Conservation (phyloP, 2,797 vertebrate species). For the Muraenolepis orangiensis region DNA sequence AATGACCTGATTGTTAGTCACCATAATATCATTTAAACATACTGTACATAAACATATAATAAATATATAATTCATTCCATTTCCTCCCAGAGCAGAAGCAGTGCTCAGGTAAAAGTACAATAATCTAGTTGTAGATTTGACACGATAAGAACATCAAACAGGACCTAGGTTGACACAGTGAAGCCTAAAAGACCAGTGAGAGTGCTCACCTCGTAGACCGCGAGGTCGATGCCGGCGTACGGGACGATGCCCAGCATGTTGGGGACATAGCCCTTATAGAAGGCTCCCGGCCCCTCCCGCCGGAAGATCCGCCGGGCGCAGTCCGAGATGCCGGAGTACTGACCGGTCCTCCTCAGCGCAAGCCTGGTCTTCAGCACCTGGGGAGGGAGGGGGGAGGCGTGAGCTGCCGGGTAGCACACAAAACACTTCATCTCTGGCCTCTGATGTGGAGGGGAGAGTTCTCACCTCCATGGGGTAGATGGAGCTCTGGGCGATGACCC, state of each 20-base stretch:
- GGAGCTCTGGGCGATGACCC: constrained; percentile 90
- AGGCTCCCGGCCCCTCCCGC: constrained; percentile 82
- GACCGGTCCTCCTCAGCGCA: constrained; percentile 85
- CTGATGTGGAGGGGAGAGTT: neutral
- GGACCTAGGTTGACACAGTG: no score
- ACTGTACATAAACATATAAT: no score
- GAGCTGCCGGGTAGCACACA: neutral
- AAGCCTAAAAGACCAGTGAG: no score
- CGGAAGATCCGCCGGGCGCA: constrained; percentile 87
- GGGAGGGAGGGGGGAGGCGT: neutral
- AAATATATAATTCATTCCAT: no score
- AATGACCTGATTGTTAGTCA: no score
- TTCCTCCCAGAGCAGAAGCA: no score
- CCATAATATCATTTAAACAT: no score
- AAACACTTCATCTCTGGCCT: neutral
- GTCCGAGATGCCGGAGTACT: constrained; percentile 86
- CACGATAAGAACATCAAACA: no score
- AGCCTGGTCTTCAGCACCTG: constrained; percentile 95
- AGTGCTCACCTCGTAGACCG: constrained; percentile 88
- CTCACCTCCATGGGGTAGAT: constrained; percentile 98
- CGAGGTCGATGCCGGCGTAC: constrained; percentile 93
- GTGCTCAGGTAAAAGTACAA: no score
- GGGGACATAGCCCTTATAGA: constrained; percentile 95
- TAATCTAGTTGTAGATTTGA: no score
- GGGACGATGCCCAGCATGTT: constrained; percentile 98